Evolutionary conservation across 2,888 invertebrate genomes (phyloP).

Genomic region (Tenthredo livida): DNA sequence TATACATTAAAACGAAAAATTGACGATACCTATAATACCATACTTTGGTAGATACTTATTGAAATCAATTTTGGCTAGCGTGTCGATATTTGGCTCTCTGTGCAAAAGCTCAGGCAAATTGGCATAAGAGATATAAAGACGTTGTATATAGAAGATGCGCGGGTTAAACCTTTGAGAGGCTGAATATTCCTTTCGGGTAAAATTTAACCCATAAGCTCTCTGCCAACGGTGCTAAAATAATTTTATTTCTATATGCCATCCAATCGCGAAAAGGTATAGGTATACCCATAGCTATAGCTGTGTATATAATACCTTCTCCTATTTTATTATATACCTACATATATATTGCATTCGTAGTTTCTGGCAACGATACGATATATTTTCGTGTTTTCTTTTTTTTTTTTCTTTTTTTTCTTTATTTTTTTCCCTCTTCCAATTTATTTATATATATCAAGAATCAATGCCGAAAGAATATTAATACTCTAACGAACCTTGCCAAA

Average conservation of each 20-base stretch:
- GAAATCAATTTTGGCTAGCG: neutral
- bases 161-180: neutral
- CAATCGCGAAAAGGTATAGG: constrained; percentile 28
- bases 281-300: neutral
- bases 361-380: constrained; percentile 10
- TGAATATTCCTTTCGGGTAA: neutral
- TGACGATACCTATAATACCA: neutral
- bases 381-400: neutral
- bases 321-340: neutral
- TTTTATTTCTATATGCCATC: constrained; percentile 27
- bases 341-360: constrained; percentile 1
- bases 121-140: neutral
- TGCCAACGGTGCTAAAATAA: constrained; percentile 41
- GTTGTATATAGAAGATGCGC: neutral
- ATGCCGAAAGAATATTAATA: constrained; percentile 8
- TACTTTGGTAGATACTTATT: neutral
- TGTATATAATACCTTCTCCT: neutral
- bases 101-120: neutral
- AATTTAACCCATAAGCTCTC: constrained; percentile 34
- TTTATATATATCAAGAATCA: neutral
- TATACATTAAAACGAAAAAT: neutral
- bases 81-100: constrained; percentile 1
- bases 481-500: constrained; percentile 9
- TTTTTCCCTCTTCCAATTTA: neutral
- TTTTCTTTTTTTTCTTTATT: neutral